A percentile compares a stretch with the other conserved stretches of the same genome.
Conservation (phyloP, 53 echinoderm and acorn worm genomes). For the Paelopatides confundens region DNA sequence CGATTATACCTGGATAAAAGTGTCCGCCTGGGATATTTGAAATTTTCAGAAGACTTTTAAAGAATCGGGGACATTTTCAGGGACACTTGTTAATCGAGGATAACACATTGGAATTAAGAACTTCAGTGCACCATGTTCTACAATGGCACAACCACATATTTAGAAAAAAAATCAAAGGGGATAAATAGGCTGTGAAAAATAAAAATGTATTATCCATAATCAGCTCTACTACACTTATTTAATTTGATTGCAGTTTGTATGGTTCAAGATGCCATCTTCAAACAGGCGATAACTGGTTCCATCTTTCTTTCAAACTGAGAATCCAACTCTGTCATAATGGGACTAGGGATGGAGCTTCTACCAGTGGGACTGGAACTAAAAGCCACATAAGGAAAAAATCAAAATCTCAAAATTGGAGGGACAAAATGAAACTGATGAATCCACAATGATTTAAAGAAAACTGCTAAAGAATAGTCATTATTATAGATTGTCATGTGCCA, state of each 20-base stretch:
- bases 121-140: no score
- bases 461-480: constrained; percentile 1
- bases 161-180: no score
- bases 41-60: not conserved
- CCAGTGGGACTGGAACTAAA: not conserved
- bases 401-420: not conserved
- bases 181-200: no score
- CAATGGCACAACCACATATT: no score
- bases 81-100: no score
- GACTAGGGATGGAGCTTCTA: not conserved
- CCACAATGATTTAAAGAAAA: not conserved
- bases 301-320: not conserved
- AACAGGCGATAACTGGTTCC: not conserved
- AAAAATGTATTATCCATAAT: no score
- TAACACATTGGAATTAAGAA: no score
- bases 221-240: no score
- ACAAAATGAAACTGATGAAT: not conserved
- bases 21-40: not conserved
- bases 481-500: not conserved
- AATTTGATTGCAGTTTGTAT: not conserved
- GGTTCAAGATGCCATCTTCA: not conserved
- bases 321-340: not conserved
- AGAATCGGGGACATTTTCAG: no score
- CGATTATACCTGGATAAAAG: no score
- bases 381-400: not conserved